Evolutionary conservation across 1,140 invertebrate genomes (phyloP).

Genomic region (Panagrolaimus sp.): DNA sequence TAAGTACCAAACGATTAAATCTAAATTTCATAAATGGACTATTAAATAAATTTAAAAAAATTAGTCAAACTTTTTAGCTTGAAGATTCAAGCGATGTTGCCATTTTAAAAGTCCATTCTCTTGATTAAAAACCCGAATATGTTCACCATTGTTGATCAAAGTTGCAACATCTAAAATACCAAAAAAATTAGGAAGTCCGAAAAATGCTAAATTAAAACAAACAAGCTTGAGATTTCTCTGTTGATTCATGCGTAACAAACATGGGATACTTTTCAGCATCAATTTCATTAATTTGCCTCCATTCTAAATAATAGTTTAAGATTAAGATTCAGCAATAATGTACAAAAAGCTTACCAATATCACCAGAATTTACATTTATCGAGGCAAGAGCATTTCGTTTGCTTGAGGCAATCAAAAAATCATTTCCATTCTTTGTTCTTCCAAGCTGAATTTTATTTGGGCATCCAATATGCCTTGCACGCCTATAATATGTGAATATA

Average conservation of each 20-base stretch:
- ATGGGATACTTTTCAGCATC: constrained; percentile 1
- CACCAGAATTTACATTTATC: constrained; percentile 39
- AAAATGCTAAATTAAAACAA: constrained; percentile 5
- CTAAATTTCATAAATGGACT: background rate
- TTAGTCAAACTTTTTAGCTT: background rate
- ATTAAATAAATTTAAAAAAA: background rate
- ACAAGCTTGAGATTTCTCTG: constrained; percentile 20
- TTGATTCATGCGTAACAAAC: constrained; percentile 11
- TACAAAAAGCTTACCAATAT: constrained; percentile 32
- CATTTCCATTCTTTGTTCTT: constrained; percentile 21
- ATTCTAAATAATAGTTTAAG: constrained; percentile 34
- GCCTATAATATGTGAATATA: constrained; percentile 31
- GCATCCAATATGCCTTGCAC: constrained; percentile 35
- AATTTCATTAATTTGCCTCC: constrained; percentile 45
- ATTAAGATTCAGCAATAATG: background rate
- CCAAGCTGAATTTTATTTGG: constrained; percentile 32
- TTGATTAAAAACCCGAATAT: constrained; percentile 36
- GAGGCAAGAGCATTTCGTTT: constrained; percentile 36
- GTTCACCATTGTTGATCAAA: constrained; percentile 36
- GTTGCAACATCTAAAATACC: constrained; percentile 28
- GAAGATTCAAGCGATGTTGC: constrained; percentile 18
- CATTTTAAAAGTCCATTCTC: constrained; percentile 33
- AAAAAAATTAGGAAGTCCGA: background rate
- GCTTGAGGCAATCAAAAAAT: constrained; percentile 28
- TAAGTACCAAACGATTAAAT: background rate